Evolutionary conservation across 2,888 invertebrate species (phyloP), one percentile per base, ranked within the genome.

Genomic region (Gari tellinella): DNA sequence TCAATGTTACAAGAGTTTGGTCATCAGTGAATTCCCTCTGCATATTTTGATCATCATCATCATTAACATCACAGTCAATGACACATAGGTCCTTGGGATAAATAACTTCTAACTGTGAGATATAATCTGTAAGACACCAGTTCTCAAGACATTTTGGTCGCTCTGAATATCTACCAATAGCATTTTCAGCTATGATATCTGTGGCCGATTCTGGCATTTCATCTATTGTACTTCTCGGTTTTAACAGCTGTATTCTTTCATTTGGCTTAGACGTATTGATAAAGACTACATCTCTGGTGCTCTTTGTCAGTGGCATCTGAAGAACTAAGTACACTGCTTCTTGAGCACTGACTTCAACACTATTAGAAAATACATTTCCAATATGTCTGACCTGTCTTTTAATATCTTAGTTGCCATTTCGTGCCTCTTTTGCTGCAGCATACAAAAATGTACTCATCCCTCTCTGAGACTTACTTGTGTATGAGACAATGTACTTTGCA

Each of bases 401-500:
- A 15, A 77, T 43, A 55, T 76, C 69, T 23, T 61, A 41, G 53
- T 80, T 77, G 60, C 74, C 77, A 49, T 69, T 55, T 49, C 55
- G 46, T 0, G 79, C 73, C 67, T 79, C 79, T 61, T 79, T 63
- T 23, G 63, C 61, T 26, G 78, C 81, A 23, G 58, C 61, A 56
- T 61, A 21, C 43, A 60, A 21, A 25, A 60, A 38, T 25, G 31
- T 10, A 48, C 48, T 75, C 70, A 82, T 82, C 43, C 78, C 80
- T 45, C 80, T 68, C 57, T 78, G 74, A 12, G 69, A 73, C 53
- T 80, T 80, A 19, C 63, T 74, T 0, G 74, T 76, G 43, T 75
- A 81, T 10, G 21, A 21, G 8, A 19, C 40, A 19, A 41, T 55
- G 17, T 40, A 21, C 23, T 21, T 55, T 5, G 21, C 21, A n/a